phyloP scores from a whole-genome alignment of 2,888 invertebrate genomes.

The Tiliacea citrago region DNA sequence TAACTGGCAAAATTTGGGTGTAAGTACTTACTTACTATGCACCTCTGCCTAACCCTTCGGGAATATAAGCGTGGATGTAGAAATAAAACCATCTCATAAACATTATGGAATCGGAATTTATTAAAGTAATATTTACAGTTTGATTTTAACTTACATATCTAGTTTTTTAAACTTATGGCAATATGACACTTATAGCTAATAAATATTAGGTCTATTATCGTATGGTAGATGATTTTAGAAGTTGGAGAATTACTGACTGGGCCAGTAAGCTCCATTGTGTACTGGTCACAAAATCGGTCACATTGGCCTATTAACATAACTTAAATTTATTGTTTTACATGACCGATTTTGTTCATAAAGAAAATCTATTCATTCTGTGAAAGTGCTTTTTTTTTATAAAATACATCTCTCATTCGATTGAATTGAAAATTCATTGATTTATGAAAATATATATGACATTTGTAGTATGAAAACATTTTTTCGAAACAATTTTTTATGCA shows the following conservation, averaged over 20 bases:
- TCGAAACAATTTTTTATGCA: neutral
- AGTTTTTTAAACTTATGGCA: conserved; percentile 78
- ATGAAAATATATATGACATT: conserved; percentile 23
- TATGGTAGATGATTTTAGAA: conserved; percentile 27
- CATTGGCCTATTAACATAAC: neutral
- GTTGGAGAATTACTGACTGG: neutral
- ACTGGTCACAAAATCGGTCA: conserved; percentile 13
- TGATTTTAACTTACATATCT: conserved; percentile 70
- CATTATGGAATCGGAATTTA: conserved; percentile 81
- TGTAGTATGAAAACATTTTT: conserved; percentile 17
- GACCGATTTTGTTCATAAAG: neutral
- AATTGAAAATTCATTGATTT: conserved; percentile 18
- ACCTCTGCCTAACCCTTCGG: neutral
- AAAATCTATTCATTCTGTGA: neutral
- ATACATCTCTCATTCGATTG: conserved; percentile 20
- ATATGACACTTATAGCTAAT: conserved; percentile 63
- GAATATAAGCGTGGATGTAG: no score
- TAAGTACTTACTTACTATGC: neutral
- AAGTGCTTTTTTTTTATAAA: neutral
- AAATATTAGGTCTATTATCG: conserved; percentile 38
- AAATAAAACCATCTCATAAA: conserved; percentile 67
- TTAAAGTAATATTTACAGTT: conserved; percentile 83
- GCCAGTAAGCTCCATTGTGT: neutral
- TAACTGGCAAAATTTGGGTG: neutral
- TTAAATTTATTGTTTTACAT: neutral